Base-by-base conservation (phyloP, 1,140 invertebrate species). In the Tetragnatha versicolor region DNA sequence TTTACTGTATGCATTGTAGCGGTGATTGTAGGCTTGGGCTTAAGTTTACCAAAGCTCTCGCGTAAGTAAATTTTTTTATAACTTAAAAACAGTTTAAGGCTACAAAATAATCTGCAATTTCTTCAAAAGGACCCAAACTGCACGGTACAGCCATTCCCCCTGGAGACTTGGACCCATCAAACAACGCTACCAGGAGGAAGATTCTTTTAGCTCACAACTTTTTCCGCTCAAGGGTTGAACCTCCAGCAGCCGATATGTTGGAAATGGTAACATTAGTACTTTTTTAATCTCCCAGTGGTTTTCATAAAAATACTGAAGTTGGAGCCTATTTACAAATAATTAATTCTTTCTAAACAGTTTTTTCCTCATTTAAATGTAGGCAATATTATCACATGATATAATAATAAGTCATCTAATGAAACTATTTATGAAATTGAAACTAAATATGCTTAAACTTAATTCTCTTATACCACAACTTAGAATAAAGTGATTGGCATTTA, bases 161-260 rank as follows among this genome's bases (percentile, higher is more conserved):
- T 6, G 42, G 45, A 12, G 78, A 83, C 0, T 35, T 83, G 17
- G 79, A 81, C 27, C 79, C 82, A 7, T 45, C n/a, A 1, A 79
- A 81, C 58, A 61, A 55, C 5, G 53, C 51, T 14, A 80, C 79
- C 1, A 61, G 61, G 82, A 87, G 88, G 81, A 92, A 92, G 86
- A 92, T 94, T 77, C 89, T 92, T 0, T 85, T 90, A 7, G 91
- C 90, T 83, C 93, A 94, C 85, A 94, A 94, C 85, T 91, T 90
- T 82, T 93, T 93, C 84, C 87, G 93, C 45, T 88, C 90, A 1
- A 90, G 89, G 83, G 93, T 94, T n/a, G 86, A 89, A 70, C 93
- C 93, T 0, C 85, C 88, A 20, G 92, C 92, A 7, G 87, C 91
- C n/a, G 92, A 94, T 85, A 94, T 94, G 93, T 86, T 93, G 20